These are phyloP conservation scores for Trissolcus japonicus DNA, from an alignment of 2,888 invertebrate genomes.

Conservation along the genomic window DNA sequence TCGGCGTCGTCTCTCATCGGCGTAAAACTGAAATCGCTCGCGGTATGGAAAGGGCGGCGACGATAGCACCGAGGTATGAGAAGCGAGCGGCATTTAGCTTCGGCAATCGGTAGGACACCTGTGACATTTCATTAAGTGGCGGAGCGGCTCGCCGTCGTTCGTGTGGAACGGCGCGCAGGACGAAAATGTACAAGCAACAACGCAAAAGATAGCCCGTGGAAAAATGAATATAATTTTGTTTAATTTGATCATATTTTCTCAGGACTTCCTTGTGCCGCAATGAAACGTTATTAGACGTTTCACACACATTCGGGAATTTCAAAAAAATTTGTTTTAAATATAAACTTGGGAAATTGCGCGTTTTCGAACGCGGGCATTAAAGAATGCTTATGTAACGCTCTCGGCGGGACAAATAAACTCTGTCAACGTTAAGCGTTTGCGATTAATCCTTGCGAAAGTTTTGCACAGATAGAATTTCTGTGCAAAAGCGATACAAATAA, in stretches of 20 bases:
- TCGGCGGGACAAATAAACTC: conserved; percentile 9
- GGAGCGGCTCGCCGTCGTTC: conserved; percentile 52
- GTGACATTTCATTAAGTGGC: conserved; percentile 75
- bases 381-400: conserved; percentile 27
- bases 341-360: conserved; percentile 19
- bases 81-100: conserved; percentile 73
- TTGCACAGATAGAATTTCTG: no score
- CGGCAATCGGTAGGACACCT: conserved; percentile 73
- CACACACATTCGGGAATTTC: conserved; percentile 11
- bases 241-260: conserved; percentile 45
- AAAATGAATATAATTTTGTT: conserved; percentile 44
- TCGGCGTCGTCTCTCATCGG: conserved; percentile 61
- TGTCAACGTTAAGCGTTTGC: conserved; percentile 20
- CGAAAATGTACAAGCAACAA: conserved; percentile 35
- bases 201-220: conserved; percentile 43
- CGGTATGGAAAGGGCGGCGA: conserved; percentile 59
- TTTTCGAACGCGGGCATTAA: conserved; percentile 15
- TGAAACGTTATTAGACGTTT: conserved; percentile 31
- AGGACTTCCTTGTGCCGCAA: conserved; percentile 33
- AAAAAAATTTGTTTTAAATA: conserved; percentile 11
- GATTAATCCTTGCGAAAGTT: conserved; percentile 20
- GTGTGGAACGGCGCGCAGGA: conserved; percentile 51
- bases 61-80: conserved; percentile 64
- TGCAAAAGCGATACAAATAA: no score
- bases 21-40: conserved; percentile 65